Percentiles rank a stretch among this genome's conserved stretches.
Evolutionary conservation across 1,140 invertebrate species (phyloP).

Genomic region (Orussus abietinus): DNA sequence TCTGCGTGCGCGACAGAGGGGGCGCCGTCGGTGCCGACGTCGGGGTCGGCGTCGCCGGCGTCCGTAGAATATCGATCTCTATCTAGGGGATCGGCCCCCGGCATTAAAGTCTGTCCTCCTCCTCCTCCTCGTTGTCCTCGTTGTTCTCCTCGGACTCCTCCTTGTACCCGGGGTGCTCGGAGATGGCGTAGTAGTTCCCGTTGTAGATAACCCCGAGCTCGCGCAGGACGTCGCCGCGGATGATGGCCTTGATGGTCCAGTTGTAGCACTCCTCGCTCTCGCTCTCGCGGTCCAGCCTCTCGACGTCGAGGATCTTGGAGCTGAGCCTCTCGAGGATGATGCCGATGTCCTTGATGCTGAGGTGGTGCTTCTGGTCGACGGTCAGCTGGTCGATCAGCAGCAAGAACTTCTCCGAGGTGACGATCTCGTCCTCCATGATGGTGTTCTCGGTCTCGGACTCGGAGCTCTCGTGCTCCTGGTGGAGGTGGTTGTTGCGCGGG

Average conservation of each 20-base stretch:
- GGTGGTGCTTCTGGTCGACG: slow-evolving; percentile 83
- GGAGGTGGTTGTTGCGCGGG: slow-evolving; percentile 37
- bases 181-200: slow-evolving; percentile 92
- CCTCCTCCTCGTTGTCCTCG: slow-evolving; percentile 76
- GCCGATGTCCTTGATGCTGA: slow-evolving; percentile 92
- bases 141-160: slow-evolving; percentile 79
- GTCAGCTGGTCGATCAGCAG: slow-evolving; percentile 88
- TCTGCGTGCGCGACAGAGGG: too few species aligned
- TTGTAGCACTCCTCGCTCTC: slow-evolving; percentile 90
- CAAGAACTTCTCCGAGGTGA: slow-evolving; percentile 87
- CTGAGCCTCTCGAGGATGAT: slow-evolving; percentile 87
- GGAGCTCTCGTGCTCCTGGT: slow-evolving; percentile 73
- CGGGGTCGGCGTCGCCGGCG: too few species aligned
- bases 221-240: slow-evolving; percentile 80
- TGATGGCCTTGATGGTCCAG: slow-evolving; percentile 91
- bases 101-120: slow-evolving; percentile 73
- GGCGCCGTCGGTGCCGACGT: too few species aligned
- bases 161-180: slow-evolving; percentile 88
- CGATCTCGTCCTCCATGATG: slow-evolving; percentile 81
- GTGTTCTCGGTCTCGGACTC: slow-evolving; percentile 91
- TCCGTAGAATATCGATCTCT: too few species aligned
- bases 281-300: slow-evolving; percentile 82
- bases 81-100: too few species aligned
- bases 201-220: slow-evolving; percentile 93
- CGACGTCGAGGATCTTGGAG: slow-evolving; percentile 90